These are phyloP conservation scores for Danaus melanippus DNA, from an alignment of 1,140 invertebrate genomes.

Conservation along the genomic window DNA sequence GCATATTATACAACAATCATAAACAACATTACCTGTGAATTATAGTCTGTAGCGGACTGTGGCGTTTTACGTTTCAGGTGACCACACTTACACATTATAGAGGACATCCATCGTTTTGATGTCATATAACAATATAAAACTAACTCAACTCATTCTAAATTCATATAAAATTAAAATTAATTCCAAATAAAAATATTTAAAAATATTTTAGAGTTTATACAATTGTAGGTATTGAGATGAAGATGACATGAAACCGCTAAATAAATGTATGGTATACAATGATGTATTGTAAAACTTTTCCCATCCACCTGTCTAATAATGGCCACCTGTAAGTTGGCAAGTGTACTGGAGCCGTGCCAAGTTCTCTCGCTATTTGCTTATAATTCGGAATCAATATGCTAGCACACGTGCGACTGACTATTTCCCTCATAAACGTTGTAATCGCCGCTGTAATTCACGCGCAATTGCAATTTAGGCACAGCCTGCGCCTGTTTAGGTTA, in stretches of 20 bases:
- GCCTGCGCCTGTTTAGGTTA: conserved; percentile 20
- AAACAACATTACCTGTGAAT: conserved; percentile 63
- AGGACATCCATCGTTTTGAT: too few relatives aligned
- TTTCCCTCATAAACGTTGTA: conserved; percentile 61
- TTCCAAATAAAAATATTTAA: too few relatives aligned
- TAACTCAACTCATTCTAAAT: too few relatives aligned
- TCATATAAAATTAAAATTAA: too few relatives aligned
- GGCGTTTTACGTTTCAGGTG: conserved; percentile 35
- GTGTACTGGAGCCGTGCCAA: conserved; percentile 47
- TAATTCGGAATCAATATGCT: conserved; percentile 69
- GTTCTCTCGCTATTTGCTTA: conserved; percentile 60
- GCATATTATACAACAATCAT: conserved; percentile 45
- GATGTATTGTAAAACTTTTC: not conserved
- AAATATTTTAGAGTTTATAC: too few relatives aligned
- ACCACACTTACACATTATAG: conserved; percentile 13
- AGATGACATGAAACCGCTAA: too few relatives aligned
- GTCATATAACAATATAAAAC: too few relatives aligned
- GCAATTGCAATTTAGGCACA: conserved; percentile 43
- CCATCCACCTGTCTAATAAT: conserved; percentile 13
- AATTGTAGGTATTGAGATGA: too few relatives aligned
- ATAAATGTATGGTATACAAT: too few relatives aligned
- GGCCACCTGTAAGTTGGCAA: conserved; percentile 39
- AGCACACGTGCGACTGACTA: conserved; percentile 61
- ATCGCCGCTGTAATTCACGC: conserved; percentile 55
- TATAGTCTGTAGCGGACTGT: conserved; percentile 39